Conservation (phyloP, 2,797 vertebrate species). For the Nannoperca obscura region DNA sequence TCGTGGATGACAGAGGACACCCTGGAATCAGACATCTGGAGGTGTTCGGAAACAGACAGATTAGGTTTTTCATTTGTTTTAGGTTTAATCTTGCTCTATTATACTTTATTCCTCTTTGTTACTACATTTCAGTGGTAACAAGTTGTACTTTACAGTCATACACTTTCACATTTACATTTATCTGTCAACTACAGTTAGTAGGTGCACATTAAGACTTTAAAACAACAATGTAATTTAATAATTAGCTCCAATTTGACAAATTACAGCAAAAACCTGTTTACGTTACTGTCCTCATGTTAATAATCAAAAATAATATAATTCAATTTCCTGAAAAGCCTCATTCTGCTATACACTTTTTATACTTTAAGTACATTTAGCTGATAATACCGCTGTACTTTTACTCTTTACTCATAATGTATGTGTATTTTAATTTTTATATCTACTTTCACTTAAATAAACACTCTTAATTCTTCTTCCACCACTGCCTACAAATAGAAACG, state of each 20-base stretch:
- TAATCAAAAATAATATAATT: not conserved
- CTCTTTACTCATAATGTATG: not conserved
- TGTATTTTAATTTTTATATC: not conserved
- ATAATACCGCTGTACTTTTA: not conserved
- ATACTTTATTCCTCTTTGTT: not conserved
- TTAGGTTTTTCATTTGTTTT: not conserved
- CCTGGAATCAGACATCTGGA: conserved; percentile 84
- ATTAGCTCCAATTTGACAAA: not conserved
- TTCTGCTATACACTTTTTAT: not conserved
- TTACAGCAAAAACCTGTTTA: not conserved
- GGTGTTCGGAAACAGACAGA: not conserved
- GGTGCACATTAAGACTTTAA: not conserved
- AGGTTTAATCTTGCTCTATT: not conserved
- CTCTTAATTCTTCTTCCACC: not conserved
- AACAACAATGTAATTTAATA: not conserved
- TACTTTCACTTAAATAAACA: too few species aligned
- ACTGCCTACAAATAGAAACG: not conserved
- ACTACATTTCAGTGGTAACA: not conserved
- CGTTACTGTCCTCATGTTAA: not conserved
- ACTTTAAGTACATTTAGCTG: not conserved
- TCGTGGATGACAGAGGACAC: conserved; percentile 83
- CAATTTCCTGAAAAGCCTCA: not conserved
- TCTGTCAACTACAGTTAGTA: not conserved
- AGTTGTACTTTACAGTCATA: not conserved
- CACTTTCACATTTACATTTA: not conserved